A percentile compares a stretch with the other conserved stretches of the same genome.
These are phyloP conservation scores for Apostichopus leukothele DNA, from an alignment of 53 echinoderm and acorn worm genomes.

Conservation along the genomic window DNA sequence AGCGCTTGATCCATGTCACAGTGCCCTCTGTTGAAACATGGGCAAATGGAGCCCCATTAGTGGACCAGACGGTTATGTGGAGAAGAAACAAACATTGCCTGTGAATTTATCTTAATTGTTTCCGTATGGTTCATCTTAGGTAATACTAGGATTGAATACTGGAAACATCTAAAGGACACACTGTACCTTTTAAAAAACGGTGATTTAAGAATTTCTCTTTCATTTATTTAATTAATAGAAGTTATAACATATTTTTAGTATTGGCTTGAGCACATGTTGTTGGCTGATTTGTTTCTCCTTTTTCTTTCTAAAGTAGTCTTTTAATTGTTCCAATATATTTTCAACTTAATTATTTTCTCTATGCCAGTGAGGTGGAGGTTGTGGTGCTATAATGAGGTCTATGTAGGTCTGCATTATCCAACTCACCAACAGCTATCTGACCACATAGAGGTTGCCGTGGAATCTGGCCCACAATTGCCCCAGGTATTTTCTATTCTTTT, in stretches of 20 bases:
- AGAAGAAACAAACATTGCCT: too few relatives aligned
- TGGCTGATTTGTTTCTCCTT: too few relatives aligned
- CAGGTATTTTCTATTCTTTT: conserved; percentile 44
- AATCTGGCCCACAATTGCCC: conserved; percentile 82
- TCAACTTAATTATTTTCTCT: background rate
- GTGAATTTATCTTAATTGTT: background rate
- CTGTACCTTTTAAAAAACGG: conserved; percentile 78
- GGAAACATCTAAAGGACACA: conserved; percentile 58
- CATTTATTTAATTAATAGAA: background rate
- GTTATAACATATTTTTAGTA: too few relatives aligned
- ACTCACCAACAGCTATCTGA: conserved; percentile 70
- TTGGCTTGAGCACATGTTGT: too few relatives aligned
- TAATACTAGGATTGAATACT: conserved; percentile 59
- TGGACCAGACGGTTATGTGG: too few relatives aligned
- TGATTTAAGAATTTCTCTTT: background rate
- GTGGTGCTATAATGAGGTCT: conserved; percentile 91
- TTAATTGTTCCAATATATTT: too few relatives aligned
- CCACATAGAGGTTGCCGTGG: conserved; percentile 76
- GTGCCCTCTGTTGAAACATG: too few relatives aligned
- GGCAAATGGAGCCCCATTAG: too few relatives aligned
- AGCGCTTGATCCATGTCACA: too few relatives aligned
- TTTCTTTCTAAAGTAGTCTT: too few relatives aligned
- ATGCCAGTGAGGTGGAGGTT: conserved; percentile 82
- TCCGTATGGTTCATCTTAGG: conserved; percentile 52
- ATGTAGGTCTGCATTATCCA: conserved; percentile 92